Evolutionary conservation across 2,888 invertebrate species (phyloP).

Genomic region (Drosophila neonasuta): DNA sequence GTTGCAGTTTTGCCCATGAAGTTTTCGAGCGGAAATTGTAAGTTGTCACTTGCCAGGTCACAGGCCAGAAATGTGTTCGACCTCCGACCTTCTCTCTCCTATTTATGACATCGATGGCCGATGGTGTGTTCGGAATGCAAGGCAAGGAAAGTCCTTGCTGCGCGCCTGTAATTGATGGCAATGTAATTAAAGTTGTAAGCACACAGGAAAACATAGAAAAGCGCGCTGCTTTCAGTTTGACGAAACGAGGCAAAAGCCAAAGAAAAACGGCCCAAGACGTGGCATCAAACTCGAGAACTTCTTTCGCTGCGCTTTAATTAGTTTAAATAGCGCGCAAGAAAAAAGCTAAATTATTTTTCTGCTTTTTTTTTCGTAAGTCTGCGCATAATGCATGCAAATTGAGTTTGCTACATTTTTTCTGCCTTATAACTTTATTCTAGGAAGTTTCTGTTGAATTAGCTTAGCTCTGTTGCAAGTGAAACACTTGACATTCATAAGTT

Average conservation of each 20-base stretch:
- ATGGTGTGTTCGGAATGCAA: slow-evolving; percentile 5
- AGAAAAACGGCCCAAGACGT: slow-evolving; percentile 17
- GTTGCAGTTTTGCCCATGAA: slow-evolving; percentile 35
- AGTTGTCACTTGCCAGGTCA: slow-evolving; percentile 54
- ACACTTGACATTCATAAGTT: slow-evolving; percentile 15
- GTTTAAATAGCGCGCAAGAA: slow-evolving; percentile 38
- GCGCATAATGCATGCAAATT: slow-evolving; percentile 60
- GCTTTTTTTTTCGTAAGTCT: slow-evolving; percentile 12
- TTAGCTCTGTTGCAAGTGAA: slow-evolving; percentile 7
- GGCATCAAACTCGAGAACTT: slow-evolving; percentile 14
- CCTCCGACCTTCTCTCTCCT: neutral
- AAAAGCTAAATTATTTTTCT: slow-evolving; percentile 6
- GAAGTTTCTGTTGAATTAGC: slow-evolving; percentile 7
- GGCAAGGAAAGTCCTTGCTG: slow-evolving; percentile 25
- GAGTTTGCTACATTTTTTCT: slow-evolving; percentile 38
- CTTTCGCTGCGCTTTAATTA: slow-evolving; percentile 45
- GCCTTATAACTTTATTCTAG: slow-evolving; percentile 1
- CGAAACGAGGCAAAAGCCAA: slow-evolving; percentile 12
- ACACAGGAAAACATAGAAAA: slow-evolving; percentile 46
- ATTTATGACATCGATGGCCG: slow-evolving; percentile 55
- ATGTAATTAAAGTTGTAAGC: slow-evolving; percentile 62
- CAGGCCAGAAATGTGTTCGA: slow-evolving; percentile 9
- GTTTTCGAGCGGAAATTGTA: slow-evolving; percentile 57
- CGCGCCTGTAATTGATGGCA: slow-evolving; percentile 56
- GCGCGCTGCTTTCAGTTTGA: slow-evolving; percentile 4